phyloP scores from a whole-genome alignment of 2,888 invertebrate species.

The Halictus ligatus region DNA sequence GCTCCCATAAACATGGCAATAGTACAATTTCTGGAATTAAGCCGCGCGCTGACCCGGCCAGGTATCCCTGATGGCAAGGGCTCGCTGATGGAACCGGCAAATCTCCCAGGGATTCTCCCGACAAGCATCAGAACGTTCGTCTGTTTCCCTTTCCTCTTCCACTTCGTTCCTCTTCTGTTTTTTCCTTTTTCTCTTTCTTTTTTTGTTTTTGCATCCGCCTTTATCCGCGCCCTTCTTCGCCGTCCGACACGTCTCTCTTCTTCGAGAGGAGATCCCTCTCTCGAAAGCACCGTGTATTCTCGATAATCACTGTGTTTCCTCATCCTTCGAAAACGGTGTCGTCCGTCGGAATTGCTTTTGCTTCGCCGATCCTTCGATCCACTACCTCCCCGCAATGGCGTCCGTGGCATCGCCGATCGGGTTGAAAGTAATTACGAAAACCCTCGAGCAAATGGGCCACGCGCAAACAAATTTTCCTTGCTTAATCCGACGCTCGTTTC shows the following conservation, averaged over 20 bases:
- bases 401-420: not conserved
- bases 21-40: constrained; percentile 75
- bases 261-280: constrained; percentile 34
- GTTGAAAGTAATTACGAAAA: constrained; percentile 2
- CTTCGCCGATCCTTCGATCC: constrained; percentile 1
- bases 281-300: constrained; percentile 11
- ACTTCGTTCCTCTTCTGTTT: not conserved
- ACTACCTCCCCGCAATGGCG: not conserved
- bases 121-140: constrained; percentile 65
- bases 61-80: constrained; percentile 41
- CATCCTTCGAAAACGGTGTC: constrained; percentile 18
- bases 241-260: constrained; percentile 24
- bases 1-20: constrained; percentile 74
- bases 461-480: not conserved
- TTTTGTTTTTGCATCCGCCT: constrained; percentile 16
- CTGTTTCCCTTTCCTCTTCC: constrained; percentile 19
- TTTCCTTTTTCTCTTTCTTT: not conserved
- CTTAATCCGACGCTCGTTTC: not conserved
- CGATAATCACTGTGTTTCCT: constrained; percentile 34
- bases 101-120: constrained; percentile 66
- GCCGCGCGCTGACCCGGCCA: constrained; percentile 37
- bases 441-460: not conserved
- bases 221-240: constrained; percentile 12
- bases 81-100: constrained; percentile 56
- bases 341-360: constrained; percentile 6